Evolutionary conservation across 2,888 invertebrate species (phyloP).

Genomic region (Steromphala cineraria): DNA sequence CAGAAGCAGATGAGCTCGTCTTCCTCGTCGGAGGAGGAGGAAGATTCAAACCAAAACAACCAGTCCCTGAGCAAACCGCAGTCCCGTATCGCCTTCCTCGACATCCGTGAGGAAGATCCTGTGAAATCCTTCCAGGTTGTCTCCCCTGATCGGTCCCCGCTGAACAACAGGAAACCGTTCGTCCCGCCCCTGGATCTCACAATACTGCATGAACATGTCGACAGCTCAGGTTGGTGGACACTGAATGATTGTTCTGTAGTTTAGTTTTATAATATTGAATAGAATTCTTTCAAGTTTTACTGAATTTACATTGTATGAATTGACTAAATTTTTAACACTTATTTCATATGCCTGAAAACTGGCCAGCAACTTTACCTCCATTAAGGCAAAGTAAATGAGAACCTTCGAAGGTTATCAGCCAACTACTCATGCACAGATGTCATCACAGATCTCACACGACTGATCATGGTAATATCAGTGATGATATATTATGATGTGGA

Average conservation of each 20-base stretch:
- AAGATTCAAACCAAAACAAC: slow-evolving; percentile 41
- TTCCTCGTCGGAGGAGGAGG: slow-evolving; percentile 19
- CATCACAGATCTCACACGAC: too few species aligned
- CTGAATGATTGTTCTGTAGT: neutral
- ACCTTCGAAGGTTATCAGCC: too few species aligned
- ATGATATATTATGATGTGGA: too few species aligned
- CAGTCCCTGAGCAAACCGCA: slow-evolving; percentile 34
- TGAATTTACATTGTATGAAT: too few species aligned
- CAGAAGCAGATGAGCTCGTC: neutral
- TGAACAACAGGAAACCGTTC: slow-evolving; percentile 60
- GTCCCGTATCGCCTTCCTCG: slow-evolving; percentile 61
- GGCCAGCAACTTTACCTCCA: too few species aligned
- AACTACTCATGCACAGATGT: too few species aligned
- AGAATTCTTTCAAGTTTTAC: too few species aligned
- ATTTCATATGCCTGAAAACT: too few species aligned
- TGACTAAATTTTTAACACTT: too few species aligned
- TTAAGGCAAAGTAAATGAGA: too few species aligned
- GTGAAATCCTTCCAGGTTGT: slow-evolving; percentile 15
- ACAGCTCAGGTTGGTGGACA: slow-evolving; percentile 74
- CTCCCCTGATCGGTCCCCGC: slow-evolving; percentile 78
- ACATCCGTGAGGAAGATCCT: slow-evolving; percentile 77
- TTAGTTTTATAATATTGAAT: too few species aligned
- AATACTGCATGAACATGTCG: slow-evolving; percentile 80
- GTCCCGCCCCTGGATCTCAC: slow-evolving; percentile 78
- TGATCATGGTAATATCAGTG: too few species aligned